Evolutionary conservation across 2,113 vertebrate species (phyloP).

Genomic region (Paramormyrops kingsleyae): DNA sequence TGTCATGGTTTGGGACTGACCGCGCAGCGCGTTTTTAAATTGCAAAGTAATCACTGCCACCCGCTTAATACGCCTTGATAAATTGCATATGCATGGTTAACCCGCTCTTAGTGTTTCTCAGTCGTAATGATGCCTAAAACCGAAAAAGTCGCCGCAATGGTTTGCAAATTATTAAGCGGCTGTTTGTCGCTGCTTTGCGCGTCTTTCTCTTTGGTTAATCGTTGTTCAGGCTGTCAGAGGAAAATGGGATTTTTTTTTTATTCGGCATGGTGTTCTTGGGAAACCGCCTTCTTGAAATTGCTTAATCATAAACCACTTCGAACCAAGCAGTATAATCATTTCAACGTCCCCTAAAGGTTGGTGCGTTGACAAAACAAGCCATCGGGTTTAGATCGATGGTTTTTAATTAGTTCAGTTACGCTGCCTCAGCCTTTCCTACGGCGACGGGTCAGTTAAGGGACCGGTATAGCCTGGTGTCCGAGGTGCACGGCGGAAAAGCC

Average conservation of each 20-base stretch:
- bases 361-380: neutral
- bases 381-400: neutral
- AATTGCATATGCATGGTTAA: neutral
- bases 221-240: neutral
- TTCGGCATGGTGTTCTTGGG: neutral
- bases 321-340: neutral
- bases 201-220: neutral
- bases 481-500: neutral
- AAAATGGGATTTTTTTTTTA: neutral
- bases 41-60: neutral
- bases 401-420: neutral
- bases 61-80: neutral
- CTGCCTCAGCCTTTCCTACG: neutral
- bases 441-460: neutral
- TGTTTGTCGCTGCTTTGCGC: neutral
- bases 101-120: neutral
- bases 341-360: neutral
- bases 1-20: slow-evolving; percentile 2
- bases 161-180: neutral
- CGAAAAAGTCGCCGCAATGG: neutral
- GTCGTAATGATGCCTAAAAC: neutral
- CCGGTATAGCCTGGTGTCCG: neutral
- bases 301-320: neutral
- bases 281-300: neutral
- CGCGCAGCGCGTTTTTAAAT: neutral